These are phyloP conservation scores for Diplosoma virens DNA, from an alignment of 23 tunicate genomes.

Conservation along the genomic window DNA sequence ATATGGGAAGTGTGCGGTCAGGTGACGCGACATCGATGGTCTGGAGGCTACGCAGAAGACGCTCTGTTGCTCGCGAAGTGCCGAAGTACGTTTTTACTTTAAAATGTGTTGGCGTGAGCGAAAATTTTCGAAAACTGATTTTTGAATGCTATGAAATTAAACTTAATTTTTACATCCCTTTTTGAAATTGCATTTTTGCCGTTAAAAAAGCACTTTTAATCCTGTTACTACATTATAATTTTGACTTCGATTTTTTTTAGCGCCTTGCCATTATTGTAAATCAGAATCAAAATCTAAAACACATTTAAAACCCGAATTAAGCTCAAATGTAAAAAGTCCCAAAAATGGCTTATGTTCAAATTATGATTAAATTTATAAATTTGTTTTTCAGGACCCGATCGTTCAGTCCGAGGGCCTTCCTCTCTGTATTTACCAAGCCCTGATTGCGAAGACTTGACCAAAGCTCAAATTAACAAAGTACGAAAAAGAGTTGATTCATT, in stretches of 20 bases:
- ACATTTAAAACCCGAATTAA: too few species aligned
- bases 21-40: conserved; percentile 78
- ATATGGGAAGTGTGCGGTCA: conserved; percentile 82
- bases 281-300: too few species aligned
- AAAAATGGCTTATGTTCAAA: too few species aligned
- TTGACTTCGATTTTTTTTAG: too few species aligned
- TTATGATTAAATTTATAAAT: neutral
- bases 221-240: too few species aligned
- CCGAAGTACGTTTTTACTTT: conserved; percentile 30
- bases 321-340: too few species aligned
- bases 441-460: conserved; percentile 24
- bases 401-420: conserved; percentile 33
- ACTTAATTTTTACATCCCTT: neutral
- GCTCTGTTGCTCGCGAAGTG: conserved; percentile 75
- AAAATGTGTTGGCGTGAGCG: neutral
- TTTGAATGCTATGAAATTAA: neutral
- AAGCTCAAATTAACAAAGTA: conserved; percentile 52
- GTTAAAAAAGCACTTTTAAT: too few species aligned
- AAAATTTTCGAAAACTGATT: neutral
- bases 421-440: conserved; percentile 56
- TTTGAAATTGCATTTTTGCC: neutral
- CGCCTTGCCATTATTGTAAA: too few species aligned
- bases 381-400: neutral
- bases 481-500: neutral
- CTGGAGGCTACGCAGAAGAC: conserved; percentile 80